Evolutionary conservation across 2,113 vertebrate genomes (phyloP), one percentile per base, ranked within the genome.

Genomic region (Cyphomyrus discorhynchus): DNA sequence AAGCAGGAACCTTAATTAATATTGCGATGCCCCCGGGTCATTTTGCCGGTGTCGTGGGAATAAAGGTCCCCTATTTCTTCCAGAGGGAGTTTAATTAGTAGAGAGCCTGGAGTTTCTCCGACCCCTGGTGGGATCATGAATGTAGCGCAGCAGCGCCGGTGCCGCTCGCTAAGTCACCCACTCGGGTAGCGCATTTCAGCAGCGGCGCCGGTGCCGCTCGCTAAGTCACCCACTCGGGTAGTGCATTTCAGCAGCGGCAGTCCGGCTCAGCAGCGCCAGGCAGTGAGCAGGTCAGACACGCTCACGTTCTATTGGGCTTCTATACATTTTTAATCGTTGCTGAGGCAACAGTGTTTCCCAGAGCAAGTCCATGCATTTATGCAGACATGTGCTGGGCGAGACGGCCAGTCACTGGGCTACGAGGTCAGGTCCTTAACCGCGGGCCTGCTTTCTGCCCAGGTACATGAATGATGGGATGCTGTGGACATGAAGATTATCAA

Each of bases 51-150:
- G 89, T 91, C 27, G 74, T 92, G 92, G 93, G 93, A 95, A 94
- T 88, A 92, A 89, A 92, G 88, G 52, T 46, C 52, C 82, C 27
- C 91, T 90, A 82, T 91, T 94, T 94, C 93, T 90, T 87, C 85
- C 74, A 85, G 89, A 90, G 91, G 24, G 90, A 88, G 92, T 95
- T 95, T 95, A 94, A 95, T 95, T 93, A 95, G 93, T 92, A 86
- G 19, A 88, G 85, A 92, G 90, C 91, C 82, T 46, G 88, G 84
- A 53, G 92, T 89, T 83, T 91, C 88, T 87, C 88, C 88, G 83
- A 91, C 90, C 92, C 91, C 93, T 45, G 87, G 90, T 84, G 84
- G 88, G 74, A 90, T 93, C 89, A 89, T 90, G 89, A 5, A 88
- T 87, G 90, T 92, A 91, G 93, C 80, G 53, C 83, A 82, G 47